Evolutionary conservation across 2,113 vertebrate species (phyloP).

Genomic region (Corythornis madagascariensis): DNA sequence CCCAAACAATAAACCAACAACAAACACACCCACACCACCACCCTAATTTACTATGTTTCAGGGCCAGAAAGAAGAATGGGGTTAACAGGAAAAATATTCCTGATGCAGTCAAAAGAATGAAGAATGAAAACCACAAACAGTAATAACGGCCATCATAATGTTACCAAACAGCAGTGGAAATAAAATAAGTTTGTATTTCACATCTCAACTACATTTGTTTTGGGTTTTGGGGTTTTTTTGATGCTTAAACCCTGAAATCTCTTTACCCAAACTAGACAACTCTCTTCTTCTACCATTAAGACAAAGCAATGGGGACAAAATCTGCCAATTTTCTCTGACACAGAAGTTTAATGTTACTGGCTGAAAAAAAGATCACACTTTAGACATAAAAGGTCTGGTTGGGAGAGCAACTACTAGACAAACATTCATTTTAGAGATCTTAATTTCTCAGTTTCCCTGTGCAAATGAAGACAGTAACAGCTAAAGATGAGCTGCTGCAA

Average conservation of each 20-base stretch:
- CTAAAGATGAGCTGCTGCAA: background rate
- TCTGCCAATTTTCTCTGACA: background rate
- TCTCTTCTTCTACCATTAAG: background rate
- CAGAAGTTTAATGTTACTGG: background rate
- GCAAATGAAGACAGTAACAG: background rate
- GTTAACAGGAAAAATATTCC: background rate
- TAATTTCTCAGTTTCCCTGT: background rate
- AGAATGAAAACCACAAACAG: background rate
- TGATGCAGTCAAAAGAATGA: background rate
- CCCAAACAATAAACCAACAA: accelerated
- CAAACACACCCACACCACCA: too few species aligned
- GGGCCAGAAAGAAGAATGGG: background rate
- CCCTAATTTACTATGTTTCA: background rate
- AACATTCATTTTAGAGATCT: background rate
- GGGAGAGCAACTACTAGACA: background rate
- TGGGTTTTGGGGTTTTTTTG: too few species aligned
- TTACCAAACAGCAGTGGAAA: background rate
- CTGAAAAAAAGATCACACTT: background rate
- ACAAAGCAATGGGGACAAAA: background rate
- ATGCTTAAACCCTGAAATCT: background rate
- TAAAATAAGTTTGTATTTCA: background rate
- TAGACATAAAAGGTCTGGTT: background rate
- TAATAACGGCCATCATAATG: background rate
- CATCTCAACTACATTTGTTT: background rate
- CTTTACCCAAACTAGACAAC: background rate